phyloP scores from a whole-genome alignment of 2,888 invertebrate genomes.

The Cosmorhoe ocellata region DNA sequence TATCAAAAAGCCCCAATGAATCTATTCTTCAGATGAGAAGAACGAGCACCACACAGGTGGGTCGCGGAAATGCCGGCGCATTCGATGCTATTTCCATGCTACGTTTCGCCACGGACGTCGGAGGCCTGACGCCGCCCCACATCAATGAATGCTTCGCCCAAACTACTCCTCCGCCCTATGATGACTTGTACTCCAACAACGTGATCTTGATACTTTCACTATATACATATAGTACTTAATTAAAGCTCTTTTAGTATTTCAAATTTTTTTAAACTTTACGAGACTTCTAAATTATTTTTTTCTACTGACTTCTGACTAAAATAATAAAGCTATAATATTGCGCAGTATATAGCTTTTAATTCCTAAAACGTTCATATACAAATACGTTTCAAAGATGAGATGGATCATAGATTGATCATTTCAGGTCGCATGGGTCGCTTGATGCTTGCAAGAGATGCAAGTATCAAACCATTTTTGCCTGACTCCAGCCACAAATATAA shows the following conservation, averaged over 20 bases:
- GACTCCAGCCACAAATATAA: slow-evolving; percentile 61
- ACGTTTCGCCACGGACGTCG: slow-evolving; percentile 50
- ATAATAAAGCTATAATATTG: no score
- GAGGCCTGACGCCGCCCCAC: slow-evolving; percentile 65
- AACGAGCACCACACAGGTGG: slow-evolving; percentile 38
- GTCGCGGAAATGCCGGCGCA: slow-evolving; percentile 48
- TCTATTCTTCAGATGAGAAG: neutral
- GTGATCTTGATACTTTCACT: slow-evolving; percentile 46
- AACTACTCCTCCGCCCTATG: slow-evolving; percentile 61
- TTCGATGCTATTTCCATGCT: slow-evolving; percentile 58
- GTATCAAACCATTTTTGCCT: slow-evolving; percentile 45
- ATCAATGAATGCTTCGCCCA: slow-evolving; percentile 67
- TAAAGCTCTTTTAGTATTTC: no score
- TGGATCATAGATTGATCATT: no score
- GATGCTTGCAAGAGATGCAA: slow-evolving; percentile 20
- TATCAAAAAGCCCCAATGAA: neutral
- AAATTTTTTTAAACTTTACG: no score
- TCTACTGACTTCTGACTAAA: no score
- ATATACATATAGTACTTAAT: neutral
- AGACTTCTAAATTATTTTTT: no score
- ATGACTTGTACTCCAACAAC: slow-evolving; percentile 29
- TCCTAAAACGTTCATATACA: no score
- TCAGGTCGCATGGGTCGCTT: no score
- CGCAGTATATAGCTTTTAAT: no score
- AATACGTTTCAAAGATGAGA: no score